phyloP scores from a whole-genome alignment of 2,888 invertebrate species.

The Tipula unca region DNA sequence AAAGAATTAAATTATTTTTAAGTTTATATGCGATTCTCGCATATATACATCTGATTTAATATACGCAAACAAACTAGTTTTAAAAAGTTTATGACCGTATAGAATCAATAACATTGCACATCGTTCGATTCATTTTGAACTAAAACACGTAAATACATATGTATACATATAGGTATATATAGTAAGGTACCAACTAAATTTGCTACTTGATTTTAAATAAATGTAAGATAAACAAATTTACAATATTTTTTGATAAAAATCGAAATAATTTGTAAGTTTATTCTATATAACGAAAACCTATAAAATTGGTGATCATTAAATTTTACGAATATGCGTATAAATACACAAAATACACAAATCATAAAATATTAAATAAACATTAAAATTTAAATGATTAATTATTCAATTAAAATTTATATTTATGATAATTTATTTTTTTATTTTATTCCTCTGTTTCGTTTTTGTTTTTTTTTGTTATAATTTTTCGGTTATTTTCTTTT shows the following conservation, averaged over 20 bases:
- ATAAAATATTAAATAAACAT: background rate
- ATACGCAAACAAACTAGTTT: no score
- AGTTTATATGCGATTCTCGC: no score
- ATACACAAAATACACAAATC: background rate
- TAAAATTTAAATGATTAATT: constrained; percentile 14
- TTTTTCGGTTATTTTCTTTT: background rate
- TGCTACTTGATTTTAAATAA: background rate
- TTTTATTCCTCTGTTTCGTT: background rate
- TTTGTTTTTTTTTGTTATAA: background rate
- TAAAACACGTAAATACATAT: no score
- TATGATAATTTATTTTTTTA: background rate
- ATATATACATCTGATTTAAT: no score
- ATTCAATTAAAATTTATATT: background rate
- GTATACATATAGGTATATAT: background rate
- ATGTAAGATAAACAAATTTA: background rate
- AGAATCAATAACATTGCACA: background rate
- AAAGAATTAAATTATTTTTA: no score
- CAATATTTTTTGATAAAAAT: background rate
- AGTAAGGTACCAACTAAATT: background rate
- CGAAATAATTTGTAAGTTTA: background rate
- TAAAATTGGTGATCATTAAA: background rate
- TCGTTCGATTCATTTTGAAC: background rate
- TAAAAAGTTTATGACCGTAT: no score
- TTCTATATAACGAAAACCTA: background rate
- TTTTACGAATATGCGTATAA: background rate